These are phyloP conservation scores for Toxotes lorentzi DNA, from an alignment of 2,797 vertebrate species.

Conservation along the genomic window DNA sequence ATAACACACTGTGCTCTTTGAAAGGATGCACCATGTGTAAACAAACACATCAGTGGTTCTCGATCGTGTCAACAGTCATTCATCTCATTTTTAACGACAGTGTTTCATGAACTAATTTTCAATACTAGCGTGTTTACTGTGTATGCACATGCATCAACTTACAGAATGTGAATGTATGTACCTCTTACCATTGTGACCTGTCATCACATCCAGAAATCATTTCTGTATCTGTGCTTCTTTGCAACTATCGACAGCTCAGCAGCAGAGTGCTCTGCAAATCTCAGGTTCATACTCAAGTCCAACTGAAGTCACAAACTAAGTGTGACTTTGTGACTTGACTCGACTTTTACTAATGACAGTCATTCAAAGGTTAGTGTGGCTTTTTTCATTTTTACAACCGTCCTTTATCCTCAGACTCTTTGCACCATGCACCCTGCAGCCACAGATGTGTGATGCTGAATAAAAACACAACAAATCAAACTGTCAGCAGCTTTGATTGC, in stretches of 20 bases:
- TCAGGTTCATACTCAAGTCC: background rate
- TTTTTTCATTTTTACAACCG: constrained; percentile 10
- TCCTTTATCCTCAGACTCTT: constrained; percentile 19
- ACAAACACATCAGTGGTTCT: background rate
- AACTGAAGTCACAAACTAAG: too few species aligned
- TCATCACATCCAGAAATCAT: background rate
- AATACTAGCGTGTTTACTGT: background rate
- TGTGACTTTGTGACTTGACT: background rate
- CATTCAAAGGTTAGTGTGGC: background rate
- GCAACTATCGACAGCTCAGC: background rate
- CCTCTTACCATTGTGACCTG: background rate
- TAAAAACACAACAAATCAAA: constrained; percentile 26
- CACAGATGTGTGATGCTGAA: constrained; percentile 27
- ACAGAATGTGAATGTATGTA: too few species aligned
- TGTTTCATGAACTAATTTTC: background rate
- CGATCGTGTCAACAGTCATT: background rate
- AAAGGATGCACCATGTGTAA: background rate
- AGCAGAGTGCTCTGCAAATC: background rate
- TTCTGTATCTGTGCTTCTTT: background rate
- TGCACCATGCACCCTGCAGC: background rate
- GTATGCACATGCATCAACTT: background rate
- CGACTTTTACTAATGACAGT: background rate
- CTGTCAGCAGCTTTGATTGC: background rate
- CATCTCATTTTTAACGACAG: background rate
- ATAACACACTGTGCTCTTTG: background rate